These are phyloP conservation scores for Pelochelys cantorii DNA, from an alignment of 2,797 vertebrate species.

Conservation along the genomic window DNA sequence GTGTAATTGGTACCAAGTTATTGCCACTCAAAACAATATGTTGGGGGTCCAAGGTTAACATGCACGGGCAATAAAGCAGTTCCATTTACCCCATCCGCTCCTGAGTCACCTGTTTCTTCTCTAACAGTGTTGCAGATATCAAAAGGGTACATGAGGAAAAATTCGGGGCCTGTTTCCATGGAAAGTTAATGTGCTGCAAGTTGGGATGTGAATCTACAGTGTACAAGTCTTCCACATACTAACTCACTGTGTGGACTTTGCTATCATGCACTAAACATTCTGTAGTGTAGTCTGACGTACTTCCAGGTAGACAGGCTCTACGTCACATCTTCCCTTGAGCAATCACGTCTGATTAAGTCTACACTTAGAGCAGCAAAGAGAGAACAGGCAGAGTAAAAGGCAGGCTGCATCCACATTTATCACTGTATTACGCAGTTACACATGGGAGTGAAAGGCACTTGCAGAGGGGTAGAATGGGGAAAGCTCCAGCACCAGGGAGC, in stretches of 20 bases:
- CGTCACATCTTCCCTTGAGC: fast-evolving
- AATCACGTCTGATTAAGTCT: not conserved
- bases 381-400: not conserved
- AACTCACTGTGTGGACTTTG: not conserved
- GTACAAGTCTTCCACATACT: not conserved
- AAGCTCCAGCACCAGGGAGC: not conserved
- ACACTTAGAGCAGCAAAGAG: not conserved
- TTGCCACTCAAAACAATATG: no score
- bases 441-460: not conserved
- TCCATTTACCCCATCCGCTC: no score
- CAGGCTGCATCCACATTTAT: not conserved
- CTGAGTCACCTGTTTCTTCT: no score
- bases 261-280: not conserved
- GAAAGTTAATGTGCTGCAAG: not conserved
- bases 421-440: not conserved
- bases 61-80: no score
- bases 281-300: not conserved
- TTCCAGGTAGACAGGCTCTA: not conserved
- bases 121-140: not conserved
- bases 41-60: no score
- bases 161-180: not conserved
- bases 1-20: no score
- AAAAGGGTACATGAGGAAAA: not conserved
- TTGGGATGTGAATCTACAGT: not conserved
- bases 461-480: not conserved